Percentiles rank a stretch among this genome's conserved stretches.
Conservation (phyloP, 1,140 invertebrate genomes). For the Apis cerana region DNA sequence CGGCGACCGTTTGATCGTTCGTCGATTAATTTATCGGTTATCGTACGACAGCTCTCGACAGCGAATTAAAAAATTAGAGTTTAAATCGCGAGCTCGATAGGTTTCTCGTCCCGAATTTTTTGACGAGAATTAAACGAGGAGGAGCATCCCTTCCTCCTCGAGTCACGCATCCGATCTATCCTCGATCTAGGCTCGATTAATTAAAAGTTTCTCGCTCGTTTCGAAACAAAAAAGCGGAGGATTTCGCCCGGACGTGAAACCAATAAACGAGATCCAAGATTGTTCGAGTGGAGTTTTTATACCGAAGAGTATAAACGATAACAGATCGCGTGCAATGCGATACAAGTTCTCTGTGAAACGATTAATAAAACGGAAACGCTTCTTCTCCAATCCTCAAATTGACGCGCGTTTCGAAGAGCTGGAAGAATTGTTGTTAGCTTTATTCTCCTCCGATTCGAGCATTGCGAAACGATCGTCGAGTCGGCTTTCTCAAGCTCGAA, state of each 20-base stretch:
- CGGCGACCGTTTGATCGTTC: no score
- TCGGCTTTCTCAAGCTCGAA: constrained; percentile 19
- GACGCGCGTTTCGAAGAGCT: background rate
- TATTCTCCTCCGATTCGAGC: background rate
- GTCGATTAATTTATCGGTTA: no score
- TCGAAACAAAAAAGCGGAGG: background rate
- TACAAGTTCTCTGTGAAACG: background rate
- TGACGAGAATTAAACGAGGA: no score
- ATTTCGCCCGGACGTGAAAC: background rate
- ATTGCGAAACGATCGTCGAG: background rate
- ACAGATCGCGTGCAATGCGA: background rate
- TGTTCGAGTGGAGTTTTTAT: background rate
- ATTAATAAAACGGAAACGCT: background rate
- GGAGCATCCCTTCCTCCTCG: background rate
- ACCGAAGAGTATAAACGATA: constrained; percentile 10
- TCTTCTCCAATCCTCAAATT: no score
- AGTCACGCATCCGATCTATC: background rate
- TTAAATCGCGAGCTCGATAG: background rate
- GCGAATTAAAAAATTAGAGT: constrained; percentile 5
- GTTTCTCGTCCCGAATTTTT: background rate
- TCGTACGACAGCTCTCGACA: no score
- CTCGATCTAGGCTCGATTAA: background rate
- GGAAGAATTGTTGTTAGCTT: background rate
- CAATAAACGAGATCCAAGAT: constrained; percentile 20
- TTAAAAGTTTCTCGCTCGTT: constrained; percentile 25